These are phyloP conservation scores for Laspeyria flexula DNA, from an alignment of 2,888 invertebrate species.

Conservation along the genomic window DNA sequence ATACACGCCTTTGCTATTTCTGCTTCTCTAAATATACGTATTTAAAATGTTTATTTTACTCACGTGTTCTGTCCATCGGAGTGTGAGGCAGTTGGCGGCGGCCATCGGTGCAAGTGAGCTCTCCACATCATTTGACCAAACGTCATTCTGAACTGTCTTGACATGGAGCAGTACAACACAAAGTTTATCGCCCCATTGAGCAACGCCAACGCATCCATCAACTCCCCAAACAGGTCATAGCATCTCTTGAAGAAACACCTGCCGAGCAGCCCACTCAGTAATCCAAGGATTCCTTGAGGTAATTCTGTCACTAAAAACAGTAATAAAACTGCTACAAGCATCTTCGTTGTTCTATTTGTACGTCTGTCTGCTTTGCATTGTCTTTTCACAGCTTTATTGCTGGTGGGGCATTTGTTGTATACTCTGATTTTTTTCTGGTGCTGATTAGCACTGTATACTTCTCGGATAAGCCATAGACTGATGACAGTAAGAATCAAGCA, in stretches of 20 bases:
- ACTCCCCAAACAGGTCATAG: constrained; percentile 93
- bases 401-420: constrained; percentile 75
- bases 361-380: constrained; percentile 76
- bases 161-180: constrained; percentile 97
- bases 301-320: constrained; percentile 95
- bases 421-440: constrained; percentile 87
- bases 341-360: constrained; percentile 94
- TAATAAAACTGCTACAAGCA: constrained; percentile 94
- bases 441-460: constrained; percentile 89
- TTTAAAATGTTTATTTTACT: constrained; percentile 54
- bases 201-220: constrained; percentile 96
- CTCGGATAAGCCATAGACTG: constrained; percentile 89
- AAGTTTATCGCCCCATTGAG: constrained; percentile 97
- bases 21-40: constrained; percentile 28
- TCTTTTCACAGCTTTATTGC: constrained; percentile 68
- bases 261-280: constrained; percentile 79
- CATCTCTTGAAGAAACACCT: constrained; percentile 92
- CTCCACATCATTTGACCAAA: constrained; percentile 79
- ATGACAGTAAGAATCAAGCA: constrained; percentile 92
- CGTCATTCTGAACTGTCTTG: constrained; percentile 93
- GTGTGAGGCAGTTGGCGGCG: constrained; percentile 82
- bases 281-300: constrained; percentile 90
- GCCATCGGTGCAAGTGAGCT: constrained; percentile 77
- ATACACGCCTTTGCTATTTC: constrained; percentile 24
- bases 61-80: constrained; percentile 88